These are phyloP conservation scores for Ceyx cyanopectus DNA, from an alignment of 2,113 vertebrate species.

Conservation along the genomic window DNA sequence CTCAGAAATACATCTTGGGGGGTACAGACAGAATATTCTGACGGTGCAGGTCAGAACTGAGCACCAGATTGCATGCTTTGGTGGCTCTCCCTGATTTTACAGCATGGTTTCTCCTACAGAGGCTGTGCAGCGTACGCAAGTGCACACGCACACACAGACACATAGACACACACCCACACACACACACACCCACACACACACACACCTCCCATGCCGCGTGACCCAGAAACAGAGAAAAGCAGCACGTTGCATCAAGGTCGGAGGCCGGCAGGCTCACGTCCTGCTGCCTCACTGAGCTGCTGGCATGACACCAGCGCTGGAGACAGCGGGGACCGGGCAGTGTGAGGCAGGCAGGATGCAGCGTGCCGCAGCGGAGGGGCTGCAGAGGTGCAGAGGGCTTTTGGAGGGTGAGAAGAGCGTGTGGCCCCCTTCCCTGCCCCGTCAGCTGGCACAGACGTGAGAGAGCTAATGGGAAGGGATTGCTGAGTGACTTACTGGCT, in stretches of 20 bases:
- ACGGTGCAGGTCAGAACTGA: neutral
- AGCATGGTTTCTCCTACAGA: neutral
- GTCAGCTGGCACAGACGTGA: neutral
- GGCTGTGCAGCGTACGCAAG: neutral
- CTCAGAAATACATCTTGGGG: neutral
- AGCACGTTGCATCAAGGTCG: neutral
- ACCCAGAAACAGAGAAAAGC: neutral
- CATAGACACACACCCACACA: neutral
- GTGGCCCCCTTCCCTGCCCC: too few relatives aligned
- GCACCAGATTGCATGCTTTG: neutral
- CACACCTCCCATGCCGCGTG: neutral
- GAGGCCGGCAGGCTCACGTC: rapidly evolving
- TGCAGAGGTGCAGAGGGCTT: neutral
- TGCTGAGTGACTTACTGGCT: neutral
- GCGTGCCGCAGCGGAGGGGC: neutral
- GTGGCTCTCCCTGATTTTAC: neutral
- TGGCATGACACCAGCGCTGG: neutral
- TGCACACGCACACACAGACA: neutral
- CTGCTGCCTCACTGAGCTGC: neutral
- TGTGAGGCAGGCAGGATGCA: neutral
- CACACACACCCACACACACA: neutral
- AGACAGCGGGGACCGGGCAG: neutral
- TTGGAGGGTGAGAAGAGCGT: neutral
- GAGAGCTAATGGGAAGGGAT: neutral
- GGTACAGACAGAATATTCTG: neutral